Evolutionary conservation across 2,113 vertebrate genomes (phyloP).

Genomic region (Phaethon lepturus): DNA sequence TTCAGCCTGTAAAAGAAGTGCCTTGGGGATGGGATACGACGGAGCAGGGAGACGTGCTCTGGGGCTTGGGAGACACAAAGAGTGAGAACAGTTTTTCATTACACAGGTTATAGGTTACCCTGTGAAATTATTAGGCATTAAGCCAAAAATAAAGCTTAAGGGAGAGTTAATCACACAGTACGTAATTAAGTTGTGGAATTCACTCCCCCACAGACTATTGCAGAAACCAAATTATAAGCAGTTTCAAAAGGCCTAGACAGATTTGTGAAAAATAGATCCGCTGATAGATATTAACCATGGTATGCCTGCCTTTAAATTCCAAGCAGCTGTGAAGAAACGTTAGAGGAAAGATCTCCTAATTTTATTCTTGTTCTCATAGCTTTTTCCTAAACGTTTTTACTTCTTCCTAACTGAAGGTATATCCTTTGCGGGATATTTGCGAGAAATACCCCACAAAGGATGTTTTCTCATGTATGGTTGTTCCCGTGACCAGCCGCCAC

Average conservation of each 20-base stretch:
- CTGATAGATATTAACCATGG: background rate
- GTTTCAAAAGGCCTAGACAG: background rate
- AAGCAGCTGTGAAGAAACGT: background rate
- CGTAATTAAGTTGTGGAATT: background rate
- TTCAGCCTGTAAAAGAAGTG: background rate
- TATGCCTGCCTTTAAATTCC: background rate
- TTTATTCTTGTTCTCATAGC: background rate
- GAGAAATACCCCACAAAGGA: background rate
- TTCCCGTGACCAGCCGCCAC: fast-evolving
- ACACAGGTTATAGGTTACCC: background rate
- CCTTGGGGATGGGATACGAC: background rate
- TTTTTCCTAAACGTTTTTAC: background rate
- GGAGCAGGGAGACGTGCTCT: background rate
- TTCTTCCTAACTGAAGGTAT: background rate
- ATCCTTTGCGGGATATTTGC: background rate
- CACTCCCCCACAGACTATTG: background rate
- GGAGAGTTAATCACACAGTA: background rate
- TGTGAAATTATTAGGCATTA: background rate
- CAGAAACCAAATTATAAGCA: background rate
- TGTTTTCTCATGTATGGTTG: fast-evolving
- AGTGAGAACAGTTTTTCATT: background rate
- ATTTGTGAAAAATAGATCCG: background rate
- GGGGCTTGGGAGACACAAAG: background rate
- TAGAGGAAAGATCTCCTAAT: fast-evolving
- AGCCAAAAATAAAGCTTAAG: background rate